A percentile compares a stretch with the other conserved stretches of the same genome.
These are phyloP conservation scores for Nyctalus aviator DNA, from an alignment of 2,797 vertebrate species.

Conservation along the genomic window DNA sequence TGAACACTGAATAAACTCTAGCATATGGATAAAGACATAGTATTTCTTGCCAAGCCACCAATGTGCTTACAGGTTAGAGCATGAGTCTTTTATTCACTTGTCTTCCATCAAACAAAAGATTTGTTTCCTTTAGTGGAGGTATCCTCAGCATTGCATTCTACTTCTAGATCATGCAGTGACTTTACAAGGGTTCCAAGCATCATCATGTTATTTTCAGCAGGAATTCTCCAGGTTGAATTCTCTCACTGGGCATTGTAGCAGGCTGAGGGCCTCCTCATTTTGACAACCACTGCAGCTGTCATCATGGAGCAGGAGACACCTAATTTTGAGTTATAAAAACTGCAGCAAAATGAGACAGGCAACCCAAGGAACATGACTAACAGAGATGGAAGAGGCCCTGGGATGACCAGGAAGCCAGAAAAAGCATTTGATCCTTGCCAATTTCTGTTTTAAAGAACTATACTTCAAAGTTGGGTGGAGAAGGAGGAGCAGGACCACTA, in stretches of 20 bases:
- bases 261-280: neutral
- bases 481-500: neutral
- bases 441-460: neutral
- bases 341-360: neutral
- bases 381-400: fast-evolving
- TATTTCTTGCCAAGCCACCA: neutral
- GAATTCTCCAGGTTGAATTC: neutral
- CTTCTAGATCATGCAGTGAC: neutral
- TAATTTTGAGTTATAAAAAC: neutral
- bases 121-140: neutral
- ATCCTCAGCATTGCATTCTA: neutral
- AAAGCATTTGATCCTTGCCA: no score
- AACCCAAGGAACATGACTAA: neutral
- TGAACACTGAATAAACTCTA: neutral
- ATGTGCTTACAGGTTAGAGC: neutral
- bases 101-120: neutral
- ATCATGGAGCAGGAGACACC: fast-evolving
- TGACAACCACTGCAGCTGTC: fast-evolving
- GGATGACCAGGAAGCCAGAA: neutral
- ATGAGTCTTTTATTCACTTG: neutral
- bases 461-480: neutral
- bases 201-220: neutral
- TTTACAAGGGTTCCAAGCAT: neutral
- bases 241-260: neutral
- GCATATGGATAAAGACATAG: no score